Percentiles rank a stretch among this genome's conserved stretches.
Evolutionary conservation across 2,113 vertebrate species (phyloP).

Genomic region (Chionis minor): DNA sequence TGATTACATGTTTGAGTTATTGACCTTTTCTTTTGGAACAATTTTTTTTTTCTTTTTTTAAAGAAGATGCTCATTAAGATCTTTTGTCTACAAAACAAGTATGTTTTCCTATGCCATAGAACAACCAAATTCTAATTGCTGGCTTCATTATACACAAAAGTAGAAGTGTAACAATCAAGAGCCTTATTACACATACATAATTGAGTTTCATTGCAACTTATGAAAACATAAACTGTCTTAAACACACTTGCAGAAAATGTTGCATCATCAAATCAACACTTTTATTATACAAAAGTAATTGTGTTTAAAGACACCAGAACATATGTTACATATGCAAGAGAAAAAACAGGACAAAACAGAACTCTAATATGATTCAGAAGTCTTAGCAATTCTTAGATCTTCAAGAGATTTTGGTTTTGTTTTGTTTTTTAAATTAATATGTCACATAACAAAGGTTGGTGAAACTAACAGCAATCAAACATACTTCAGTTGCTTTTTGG

Average conservation of each 20-base stretch:
- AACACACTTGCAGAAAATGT: conserved; percentile 82
- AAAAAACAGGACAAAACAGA: not conserved
- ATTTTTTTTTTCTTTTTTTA: not conserved
- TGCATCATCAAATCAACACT: conserved; percentile 79
- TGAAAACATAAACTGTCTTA: conserved; percentile 83
- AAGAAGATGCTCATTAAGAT: conserved; percentile 74
- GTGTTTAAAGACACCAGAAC: conserved; percentile 77
- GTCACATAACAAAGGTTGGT: not conserved
- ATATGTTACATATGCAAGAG: conserved; percentile 74
- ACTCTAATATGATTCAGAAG: conserved; percentile 56
- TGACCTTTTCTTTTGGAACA: conserved; percentile 58
- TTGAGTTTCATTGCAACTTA: conserved; percentile 83
- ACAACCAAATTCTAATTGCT: conserved; percentile 83
- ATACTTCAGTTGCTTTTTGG: not conserved
- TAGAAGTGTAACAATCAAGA: conserved; percentile 83
- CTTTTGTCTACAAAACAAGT: conserved; percentile 80
- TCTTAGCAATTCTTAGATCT: conserved; percentile 36
- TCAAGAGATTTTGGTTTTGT: not conserved
- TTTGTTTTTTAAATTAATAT: not conserved
- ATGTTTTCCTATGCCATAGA: conserved; percentile 76
- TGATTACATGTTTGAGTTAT: conserved; percentile 80
- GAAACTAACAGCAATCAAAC: not conserved
- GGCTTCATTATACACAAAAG: conserved; percentile 81
- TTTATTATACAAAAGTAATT: conserved; percentile 83
- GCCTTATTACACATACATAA: conserved; percentile 85